These are phyloP conservation scores for Littorina saxatilis DNA, from an alignment of 1,140 invertebrate genomes.

Conservation along the genomic window DNA sequence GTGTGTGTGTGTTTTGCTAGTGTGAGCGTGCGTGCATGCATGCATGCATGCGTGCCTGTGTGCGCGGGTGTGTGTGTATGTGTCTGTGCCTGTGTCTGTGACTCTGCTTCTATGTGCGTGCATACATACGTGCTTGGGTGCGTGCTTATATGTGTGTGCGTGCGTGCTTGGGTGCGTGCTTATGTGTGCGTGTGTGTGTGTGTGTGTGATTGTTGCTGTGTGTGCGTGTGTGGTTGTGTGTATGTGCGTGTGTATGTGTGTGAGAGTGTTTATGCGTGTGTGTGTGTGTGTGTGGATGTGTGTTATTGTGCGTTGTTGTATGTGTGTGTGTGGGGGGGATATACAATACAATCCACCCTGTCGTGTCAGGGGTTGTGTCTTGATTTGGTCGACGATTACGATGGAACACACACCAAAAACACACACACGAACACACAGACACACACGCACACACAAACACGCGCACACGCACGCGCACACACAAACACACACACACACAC, in stretches of 20 bases:
- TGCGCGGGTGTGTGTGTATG: too few relatives aligned
- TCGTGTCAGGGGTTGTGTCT: too few relatives aligned
- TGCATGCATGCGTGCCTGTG: too few relatives aligned
- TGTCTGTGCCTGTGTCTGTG: too few relatives aligned
- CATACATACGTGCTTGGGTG: background rate
- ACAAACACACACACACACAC: background rate
- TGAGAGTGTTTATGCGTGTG: too few relatives aligned
- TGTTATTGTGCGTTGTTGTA: too few relatives aligned
- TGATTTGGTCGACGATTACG: background rate
- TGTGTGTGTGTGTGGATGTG: too few relatives aligned
- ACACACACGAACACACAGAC: slow-evolving; percentile 6
- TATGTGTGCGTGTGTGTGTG: background rate
- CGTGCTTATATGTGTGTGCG: background rate
- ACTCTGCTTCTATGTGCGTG: background rate
- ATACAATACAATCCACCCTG: background rate
- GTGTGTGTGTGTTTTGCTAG: too few relatives aligned
- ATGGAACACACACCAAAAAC: background rate
- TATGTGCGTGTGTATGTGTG: background rate
- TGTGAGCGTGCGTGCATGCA: too few relatives aligned
- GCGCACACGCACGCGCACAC: slow-evolving; percentile 16
- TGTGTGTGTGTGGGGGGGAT: too few relatives aligned
- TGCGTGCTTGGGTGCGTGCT: background rate
- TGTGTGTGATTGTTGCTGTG: background rate
- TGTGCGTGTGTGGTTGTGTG: too few relatives aligned
- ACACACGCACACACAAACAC: background rate